Base-by-base conservation (phyloP, 2,888 invertebrate species). In the Luperina testacea region DNA sequence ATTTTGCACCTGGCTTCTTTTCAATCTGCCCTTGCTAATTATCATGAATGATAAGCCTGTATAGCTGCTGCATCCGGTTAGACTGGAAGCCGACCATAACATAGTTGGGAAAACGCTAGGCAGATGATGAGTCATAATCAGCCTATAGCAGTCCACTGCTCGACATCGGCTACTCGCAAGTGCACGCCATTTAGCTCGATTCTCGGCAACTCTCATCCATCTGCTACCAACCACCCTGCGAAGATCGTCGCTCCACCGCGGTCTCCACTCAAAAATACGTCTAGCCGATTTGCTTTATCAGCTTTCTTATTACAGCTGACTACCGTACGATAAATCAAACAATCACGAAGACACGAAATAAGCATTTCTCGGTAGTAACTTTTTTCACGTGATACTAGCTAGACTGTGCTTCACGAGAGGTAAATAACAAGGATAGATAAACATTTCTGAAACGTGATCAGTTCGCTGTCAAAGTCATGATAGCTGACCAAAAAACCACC, bases 301-400 rank as follows among this genome's bases (percentile, higher is more conserved):
- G 63, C 32, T 4, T 63, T 27, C 27, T 27, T 15, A 61, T 27
- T 63, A 20, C 15, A 71, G n/a, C 70, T 27, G 72, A 63, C 32
- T n/a, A 17, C 1, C 8, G 6, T 42, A 75, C 20, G 45, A 63
- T 32, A 20, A 75, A 32, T 77, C 24, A 20, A 27, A 65, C 38
- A 64, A 65, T 81, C 15, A 57, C 45, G 45, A 45, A 45, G 11
- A 45, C 45, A 15, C 13, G 15, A 32, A 79, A 65, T 15, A 32
- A 59, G 24, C 27, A 17, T 57, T 42, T 82, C 11, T 42, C 20
- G 20, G 3, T 45, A 24, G 53, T 80, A 45, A 72, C 63, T 63
- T 57, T 72, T 57, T 72, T 63, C 53, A 64, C 53, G 7, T 27
- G 53, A 72, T 81, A n/a, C 20, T 20, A n/a, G n/a, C n/a, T n/a